Base-by-base conservation (phyloP, 2,888 invertebrate genomes). In the Netelia virgata region DNA sequence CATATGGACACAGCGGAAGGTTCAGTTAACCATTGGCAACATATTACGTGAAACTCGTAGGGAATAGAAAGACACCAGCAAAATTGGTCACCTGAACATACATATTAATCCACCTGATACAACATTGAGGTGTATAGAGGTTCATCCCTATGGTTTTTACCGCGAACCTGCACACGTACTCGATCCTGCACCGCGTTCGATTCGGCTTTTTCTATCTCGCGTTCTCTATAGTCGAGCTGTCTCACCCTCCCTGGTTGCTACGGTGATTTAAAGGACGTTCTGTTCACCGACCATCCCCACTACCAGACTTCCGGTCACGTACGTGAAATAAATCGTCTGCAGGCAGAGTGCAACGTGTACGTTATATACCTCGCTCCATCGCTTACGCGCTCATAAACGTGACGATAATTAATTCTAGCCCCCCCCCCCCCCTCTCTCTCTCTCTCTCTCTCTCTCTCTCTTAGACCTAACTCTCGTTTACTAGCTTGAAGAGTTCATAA, bases 231-330 rank as follows among this genome's bases (percentile, higher is more conserved):
- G 53, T 28, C 66, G 47, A n/a, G 36, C 63, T 66, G 36, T 36
- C 36, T 36, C 36, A 36, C 80, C 20, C 76, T 55, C 36, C 70
- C 59, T 63, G 55, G 83, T 75, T 77, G 85, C 87, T 82, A 88
- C 87, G 88, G 88, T 90, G 91, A 91, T 91, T 91, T 90, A 90
- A 89, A 89, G 88, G 89, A 89, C 87, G 86, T 79, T 83, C 84
- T 85, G 88, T 85, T 78, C 86, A 28, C 72, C 59, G 68, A 68
- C 75, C 68, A 28, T 76, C 68, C 57, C 59, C 28, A 61, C 66
- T 73, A 81, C 63, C 43, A 68, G 47, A 86, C 88, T 88, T 88
- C 87, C 86, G 88, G 89, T 90, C 91, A 90, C 90, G 90, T 90
- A 86, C 84, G 79, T 86, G 82, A 84, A 82, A 90, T 89, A 90